phyloP scores from a whole-genome alignment of 2,797 vertebrate species.

The Esox masquinongy region DNA sequence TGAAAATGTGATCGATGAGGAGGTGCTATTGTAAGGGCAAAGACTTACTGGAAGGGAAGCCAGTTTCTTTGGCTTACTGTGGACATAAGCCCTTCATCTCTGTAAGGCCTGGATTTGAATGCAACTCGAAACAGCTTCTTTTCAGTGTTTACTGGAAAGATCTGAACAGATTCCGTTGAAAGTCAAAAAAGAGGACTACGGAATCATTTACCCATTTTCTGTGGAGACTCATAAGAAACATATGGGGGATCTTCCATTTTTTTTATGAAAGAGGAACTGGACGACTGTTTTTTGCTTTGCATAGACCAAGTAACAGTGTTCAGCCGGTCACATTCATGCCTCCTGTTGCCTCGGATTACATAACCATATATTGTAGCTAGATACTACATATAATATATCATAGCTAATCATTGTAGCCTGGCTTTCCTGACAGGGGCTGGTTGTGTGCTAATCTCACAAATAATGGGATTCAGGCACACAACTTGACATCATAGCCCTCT shows the following conservation, averaged over 20 bases:
- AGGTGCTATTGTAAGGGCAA: slow-evolving; percentile 26
- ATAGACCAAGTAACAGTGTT: neutral
- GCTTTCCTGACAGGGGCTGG: slow-evolving; percentile 49
- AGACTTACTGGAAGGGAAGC: slow-evolving; percentile 10
- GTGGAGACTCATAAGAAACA: slow-evolving; percentile 55
- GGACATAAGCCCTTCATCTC: slow-evolving; percentile 29
- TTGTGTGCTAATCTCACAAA: slow-evolving; percentile 67
- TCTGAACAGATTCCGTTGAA: slow-evolving; percentile 41
- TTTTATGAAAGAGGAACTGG: slow-evolving; percentile 7
- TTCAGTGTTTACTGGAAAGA: slow-evolving; percentile 41
- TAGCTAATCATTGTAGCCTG: slow-evolving; percentile 33
- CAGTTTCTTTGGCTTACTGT: neutral
- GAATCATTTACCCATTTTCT: slow-evolving; percentile 49
- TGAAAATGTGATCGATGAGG: slow-evolving; percentile 48
- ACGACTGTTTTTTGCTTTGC: slow-evolving; percentile 18
- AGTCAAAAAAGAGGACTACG: slow-evolving; percentile 27
- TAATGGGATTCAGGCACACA: slow-evolving; percentile 81
- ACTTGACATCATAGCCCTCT: slow-evolving; percentile 75
- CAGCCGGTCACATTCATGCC: neutral
- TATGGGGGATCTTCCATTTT: slow-evolving; percentile 49
- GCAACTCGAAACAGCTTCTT: slow-evolving; percentile 22
- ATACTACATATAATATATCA: slow-evolving; percentile 15
- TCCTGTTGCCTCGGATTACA: neutral
- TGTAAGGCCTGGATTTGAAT: slow-evolving; percentile 19
- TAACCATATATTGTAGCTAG: neutral